These are phyloP conservation scores for Meta bourneti DNA, from an alignment of 2,888 invertebrate genomes.

Conservation along the genomic window DNA sequence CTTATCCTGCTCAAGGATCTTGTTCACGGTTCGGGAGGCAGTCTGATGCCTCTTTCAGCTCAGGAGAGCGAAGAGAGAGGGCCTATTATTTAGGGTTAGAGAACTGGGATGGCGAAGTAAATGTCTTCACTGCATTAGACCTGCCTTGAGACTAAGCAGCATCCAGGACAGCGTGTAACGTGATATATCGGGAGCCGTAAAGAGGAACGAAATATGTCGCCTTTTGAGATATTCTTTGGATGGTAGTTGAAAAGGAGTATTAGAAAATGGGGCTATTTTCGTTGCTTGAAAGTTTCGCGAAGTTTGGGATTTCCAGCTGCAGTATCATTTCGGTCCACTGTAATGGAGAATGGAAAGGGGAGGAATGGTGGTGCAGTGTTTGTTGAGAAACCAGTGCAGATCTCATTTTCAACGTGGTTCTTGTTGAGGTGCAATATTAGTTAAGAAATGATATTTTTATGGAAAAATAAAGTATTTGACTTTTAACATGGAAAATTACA, in stretches of 20 bases:
- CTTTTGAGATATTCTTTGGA: neutral
- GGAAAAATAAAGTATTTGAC: too few relatives aligned
- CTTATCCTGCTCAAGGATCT: neutral
- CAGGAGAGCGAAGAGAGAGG: neutral
- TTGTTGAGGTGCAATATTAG: too few relatives aligned
- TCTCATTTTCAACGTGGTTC: too few relatives aligned
- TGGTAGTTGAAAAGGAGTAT: neutral
- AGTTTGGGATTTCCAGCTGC: neutral
- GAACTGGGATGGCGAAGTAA: neutral
- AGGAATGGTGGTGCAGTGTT: neutral
- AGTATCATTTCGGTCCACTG: neutral
- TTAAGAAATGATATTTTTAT: too few relatives aligned
- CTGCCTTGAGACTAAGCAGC: neutral
- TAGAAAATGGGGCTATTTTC: neutral
- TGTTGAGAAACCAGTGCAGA: too few relatives aligned
- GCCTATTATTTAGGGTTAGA: slow-evolving; percentile 30
- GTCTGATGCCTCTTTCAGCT: slow-evolving; percentile 14
- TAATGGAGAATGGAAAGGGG: neutral
- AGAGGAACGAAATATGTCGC: neutral
- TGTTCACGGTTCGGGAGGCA: slow-evolving; percentile 1
- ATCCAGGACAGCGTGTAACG: neutral
- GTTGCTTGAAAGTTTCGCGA: neutral
- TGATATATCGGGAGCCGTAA: neutral
- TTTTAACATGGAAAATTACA: too few relatives aligned
- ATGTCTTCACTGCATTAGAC: neutral